Base-by-base conservation (phyloP, 2,797 vertebrate genomes). In the Sebastes taczanowskii region DNA sequence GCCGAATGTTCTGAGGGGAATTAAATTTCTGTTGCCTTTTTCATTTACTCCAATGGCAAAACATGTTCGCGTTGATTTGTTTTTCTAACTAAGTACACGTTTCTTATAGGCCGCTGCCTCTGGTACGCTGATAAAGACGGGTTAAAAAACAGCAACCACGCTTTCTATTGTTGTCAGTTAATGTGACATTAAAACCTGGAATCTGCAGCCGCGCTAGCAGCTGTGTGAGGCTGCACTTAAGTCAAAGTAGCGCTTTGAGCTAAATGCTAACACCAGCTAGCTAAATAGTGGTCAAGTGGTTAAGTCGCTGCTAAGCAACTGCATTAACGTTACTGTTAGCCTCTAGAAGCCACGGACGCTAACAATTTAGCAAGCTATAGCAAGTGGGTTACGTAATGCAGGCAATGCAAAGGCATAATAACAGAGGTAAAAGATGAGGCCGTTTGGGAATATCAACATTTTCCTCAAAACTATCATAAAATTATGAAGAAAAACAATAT, bases 21-120 rank as follows among this genome's bases (percentile, higher is more conserved):
- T 81, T 60, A 30, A n/a, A 81, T 70, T 74, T 68, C 56, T 66
- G 52, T 62, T 27, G 46, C 34, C 34, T 71, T 71, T 58, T 60
- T 32, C 5, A 69, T 46, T 32, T 46, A 58, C 20, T 60, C 16
- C 34, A 59, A 5, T 9, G 10, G 4, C n/a, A 69, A 46, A 75
- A 73, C 46, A 53, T 32, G 27, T 59, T 42, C 3, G 5, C 11
- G 13, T 27, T 23, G 52, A 77, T 49, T 58, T 25, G 38, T 38
- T 46, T 65, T 67, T 49, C 22, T 34, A 61, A 74, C 61, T n/a
- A 18, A 65, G 38, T 9, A 64, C n/a, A 61, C n/a, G 23, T 72
- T 58, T 77, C 42, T 59, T 55, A 16, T 30, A 69, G 42, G 64
- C 29, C 55, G 75, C 71, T 66, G 70, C 34, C n/a, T 66, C 11